Evolutionary conservation across 2,797 vertebrate species (phyloP).

Genomic region (Galaxias olidus): DNA sequence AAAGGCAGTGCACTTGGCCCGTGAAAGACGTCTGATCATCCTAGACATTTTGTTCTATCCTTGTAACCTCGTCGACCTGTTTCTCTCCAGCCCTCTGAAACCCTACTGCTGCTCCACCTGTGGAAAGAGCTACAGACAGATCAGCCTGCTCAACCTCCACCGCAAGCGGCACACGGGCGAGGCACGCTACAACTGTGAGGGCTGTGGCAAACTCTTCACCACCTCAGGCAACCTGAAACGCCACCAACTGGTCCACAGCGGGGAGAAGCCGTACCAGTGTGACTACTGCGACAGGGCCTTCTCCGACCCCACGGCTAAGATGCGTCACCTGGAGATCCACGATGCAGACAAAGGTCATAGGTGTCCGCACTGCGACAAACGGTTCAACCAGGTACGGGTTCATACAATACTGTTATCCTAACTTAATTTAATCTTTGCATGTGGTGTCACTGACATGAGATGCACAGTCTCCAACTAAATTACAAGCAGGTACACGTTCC

Average conservation of each 20-base stretch:
- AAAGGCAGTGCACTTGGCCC: too few relatives aligned
- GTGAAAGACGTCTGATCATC: too few relatives aligned
- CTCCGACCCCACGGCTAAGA: conserved; percentile 97
- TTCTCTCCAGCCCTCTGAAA: conserved; percentile 83
- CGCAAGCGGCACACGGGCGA: conserved; percentile 95
- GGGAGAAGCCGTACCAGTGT: conserved; percentile 95
- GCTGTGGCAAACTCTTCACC: conserved; percentile 95
- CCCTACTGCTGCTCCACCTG: conserved; percentile 94
- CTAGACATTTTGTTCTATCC: background rate
- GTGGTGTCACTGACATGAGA: too few relatives aligned
- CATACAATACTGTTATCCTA: too few relatives aligned
- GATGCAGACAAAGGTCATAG: conserved; percentile 96
- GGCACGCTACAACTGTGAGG: conserved; percentile 90
- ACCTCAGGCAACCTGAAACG: conserved; percentile 97
- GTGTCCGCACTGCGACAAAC: conserved; percentile 95
- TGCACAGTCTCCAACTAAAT: too few relatives aligned
- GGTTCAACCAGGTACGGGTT: conserved; percentile 94
- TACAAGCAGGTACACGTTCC: conserved; percentile 85
- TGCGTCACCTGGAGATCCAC: conserved; percentile 96
- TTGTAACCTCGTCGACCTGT: background rate
- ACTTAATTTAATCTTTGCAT: too few relatives aligned
- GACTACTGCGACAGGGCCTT: conserved; percentile 93
- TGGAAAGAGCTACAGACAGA: conserved; percentile 96
- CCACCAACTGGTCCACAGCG: conserved; percentile 97
- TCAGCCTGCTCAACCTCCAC: conserved; percentile 97